Conservation (phyloP, 2,797 vertebrate species). For the Tenualosa ilisha region DNA sequence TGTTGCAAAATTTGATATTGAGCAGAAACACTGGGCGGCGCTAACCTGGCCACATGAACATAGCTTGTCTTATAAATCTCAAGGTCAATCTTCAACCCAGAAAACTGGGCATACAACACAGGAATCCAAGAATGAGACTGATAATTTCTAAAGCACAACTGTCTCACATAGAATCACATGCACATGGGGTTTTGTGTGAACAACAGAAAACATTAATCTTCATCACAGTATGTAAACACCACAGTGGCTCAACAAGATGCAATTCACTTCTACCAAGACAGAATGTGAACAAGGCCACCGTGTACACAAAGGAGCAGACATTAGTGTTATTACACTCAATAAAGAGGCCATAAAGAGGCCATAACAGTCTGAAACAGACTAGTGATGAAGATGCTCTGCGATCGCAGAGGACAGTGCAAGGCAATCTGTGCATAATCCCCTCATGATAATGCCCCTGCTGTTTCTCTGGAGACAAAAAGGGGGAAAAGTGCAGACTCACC, state of each 20-base stretch:
- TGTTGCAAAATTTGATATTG: too few species aligned
- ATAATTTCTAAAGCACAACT: too few species aligned
- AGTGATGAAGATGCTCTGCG: background rate
- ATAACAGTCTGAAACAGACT: background rate
- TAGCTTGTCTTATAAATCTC: too few species aligned
- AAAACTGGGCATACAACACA: too few species aligned
- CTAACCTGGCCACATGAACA: too few species aligned
- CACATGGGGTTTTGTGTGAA: too few species aligned
- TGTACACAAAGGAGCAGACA: background rate
- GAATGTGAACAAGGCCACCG: background rate
- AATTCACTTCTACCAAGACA: background rate
- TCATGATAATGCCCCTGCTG: background rate
- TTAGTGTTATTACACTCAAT: background rate
- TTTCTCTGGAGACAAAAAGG: background rate
- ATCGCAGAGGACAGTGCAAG: background rate
- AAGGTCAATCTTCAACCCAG: too few species aligned
- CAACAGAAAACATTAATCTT: too few species aligned
- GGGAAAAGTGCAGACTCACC: slow-evolving; percentile 74
- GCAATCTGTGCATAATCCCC: background rate
- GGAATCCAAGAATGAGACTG: too few species aligned
- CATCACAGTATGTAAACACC: background rate
- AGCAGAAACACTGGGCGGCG: too few species aligned
- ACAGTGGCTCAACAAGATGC: background rate
- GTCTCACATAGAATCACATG: too few species aligned
- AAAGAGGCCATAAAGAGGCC: background rate